Conservation (phyloP, 2,888 invertebrate species). For the Drosophila stalkeri region DNA sequence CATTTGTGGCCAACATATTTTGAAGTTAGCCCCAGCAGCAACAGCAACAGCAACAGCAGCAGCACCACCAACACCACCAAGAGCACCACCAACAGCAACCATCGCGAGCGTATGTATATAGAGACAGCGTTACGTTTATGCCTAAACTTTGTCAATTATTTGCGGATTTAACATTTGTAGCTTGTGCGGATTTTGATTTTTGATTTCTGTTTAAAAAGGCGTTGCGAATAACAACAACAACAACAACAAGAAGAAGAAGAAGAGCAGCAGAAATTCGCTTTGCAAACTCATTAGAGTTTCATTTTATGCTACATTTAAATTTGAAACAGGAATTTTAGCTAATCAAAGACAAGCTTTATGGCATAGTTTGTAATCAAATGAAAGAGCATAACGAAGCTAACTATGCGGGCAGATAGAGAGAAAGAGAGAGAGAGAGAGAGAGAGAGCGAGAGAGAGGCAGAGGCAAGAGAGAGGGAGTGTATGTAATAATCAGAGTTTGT, state of each 20-base stretch:
- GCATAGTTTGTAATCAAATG: conserved; percentile 19
- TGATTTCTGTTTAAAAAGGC: conserved; percentile 76
- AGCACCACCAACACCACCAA: conserved; percentile 33
- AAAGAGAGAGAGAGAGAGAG: no score
- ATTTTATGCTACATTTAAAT: conserved; percentile 25
- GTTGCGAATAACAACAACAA: conserved; percentile 42
- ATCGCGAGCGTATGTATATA: background rate
- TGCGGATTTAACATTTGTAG: conserved; percentile 81
- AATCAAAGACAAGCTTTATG: conserved; percentile 17
- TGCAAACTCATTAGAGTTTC: conserved; percentile 43
- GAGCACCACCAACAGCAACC: conserved; percentile 22
- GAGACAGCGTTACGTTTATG: conserved; percentile 78
- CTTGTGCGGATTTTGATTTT: conserved; percentile 81
- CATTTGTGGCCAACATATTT: conserved; percentile 81
- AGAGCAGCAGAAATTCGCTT: conserved; percentile 36
- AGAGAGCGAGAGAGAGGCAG: no score
- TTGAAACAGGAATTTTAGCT: conserved; percentile 12
- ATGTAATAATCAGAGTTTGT: no score
- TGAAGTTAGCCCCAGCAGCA: conserved; percentile 68
- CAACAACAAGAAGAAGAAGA: conserved; percentile 1
- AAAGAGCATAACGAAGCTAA: background rate
- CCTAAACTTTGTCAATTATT: conserved; percentile 81
- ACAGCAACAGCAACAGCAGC: conserved; percentile 21
- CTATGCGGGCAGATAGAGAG: no score
- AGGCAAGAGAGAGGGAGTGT: no score